A percentile compares a stretch with the other conserved stretches of the same genome.
phyloP scores from a whole-genome alignment of 2,797 vertebrate species.

The Chromis chromis region DNA sequence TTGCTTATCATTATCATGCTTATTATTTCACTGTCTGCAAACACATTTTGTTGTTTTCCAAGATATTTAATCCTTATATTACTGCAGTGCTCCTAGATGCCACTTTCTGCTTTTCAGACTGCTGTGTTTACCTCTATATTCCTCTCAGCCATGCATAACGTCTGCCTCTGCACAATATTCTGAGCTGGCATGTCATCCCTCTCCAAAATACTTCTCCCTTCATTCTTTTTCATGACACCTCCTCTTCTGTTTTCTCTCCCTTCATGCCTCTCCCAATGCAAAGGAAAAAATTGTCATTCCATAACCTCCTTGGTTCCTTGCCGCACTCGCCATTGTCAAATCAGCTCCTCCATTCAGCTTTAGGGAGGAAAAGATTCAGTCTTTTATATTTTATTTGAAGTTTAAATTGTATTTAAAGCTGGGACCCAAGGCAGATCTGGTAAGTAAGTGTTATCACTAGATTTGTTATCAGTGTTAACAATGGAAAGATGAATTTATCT shows the following conservation, averaged over 20 bases:
- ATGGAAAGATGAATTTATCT: conserved; percentile 15
- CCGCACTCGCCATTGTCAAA: conserved; percentile 2
- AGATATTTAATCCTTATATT: too few relatives aligned
- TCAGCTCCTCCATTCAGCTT: neutral
- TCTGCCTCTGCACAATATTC: conserved; percentile 73
- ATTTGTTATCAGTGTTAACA: conserved; percentile 21
- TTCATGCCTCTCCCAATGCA: neutral
- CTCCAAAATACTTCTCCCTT: conserved; percentile 13
- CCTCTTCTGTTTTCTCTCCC: neutral
- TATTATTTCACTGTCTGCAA: neutral
- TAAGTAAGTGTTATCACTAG: conserved; percentile 7
- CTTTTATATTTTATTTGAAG: conserved; percentile 5
- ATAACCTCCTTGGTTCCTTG: conserved; percentile 7
- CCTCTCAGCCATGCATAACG: conserved; percentile 51
- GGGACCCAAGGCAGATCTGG: neutral
- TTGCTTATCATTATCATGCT: neutral
- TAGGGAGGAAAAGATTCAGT: neutral
- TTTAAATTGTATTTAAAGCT: neutral
- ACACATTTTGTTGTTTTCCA: neutral
- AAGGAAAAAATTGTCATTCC: conserved; percentile 7
- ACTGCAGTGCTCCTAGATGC: conserved; percentile 1
- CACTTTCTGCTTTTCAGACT: conserved; percentile 1
- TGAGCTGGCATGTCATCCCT: conserved; percentile 32
- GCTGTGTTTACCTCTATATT: conserved; percentile 45
- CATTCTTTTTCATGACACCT: conserved; percentile 30